Conservation (phyloP, 2,113 vertebrate species). For the Perccottus glenii region DNA sequence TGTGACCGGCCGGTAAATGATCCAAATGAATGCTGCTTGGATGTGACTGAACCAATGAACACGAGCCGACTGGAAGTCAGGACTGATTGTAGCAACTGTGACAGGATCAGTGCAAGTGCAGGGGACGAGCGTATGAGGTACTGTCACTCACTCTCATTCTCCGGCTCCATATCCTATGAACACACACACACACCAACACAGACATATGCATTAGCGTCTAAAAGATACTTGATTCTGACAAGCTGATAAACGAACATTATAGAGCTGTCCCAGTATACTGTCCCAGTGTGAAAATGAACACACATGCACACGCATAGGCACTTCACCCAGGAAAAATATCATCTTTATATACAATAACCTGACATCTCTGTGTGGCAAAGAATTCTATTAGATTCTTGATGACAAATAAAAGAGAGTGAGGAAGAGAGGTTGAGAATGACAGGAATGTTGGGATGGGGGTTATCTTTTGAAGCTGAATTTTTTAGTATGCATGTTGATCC, state of each 20-base stretch:
- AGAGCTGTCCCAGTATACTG: slow-evolving; percentile 66
- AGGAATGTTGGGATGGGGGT: slow-evolving; percentile 63
- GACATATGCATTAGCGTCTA: slow-evolving; percentile 56
- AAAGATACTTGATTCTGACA: slow-evolving; percentile 76
- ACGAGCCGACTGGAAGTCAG: slow-evolving; percentile 31
- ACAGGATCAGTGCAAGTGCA: slow-evolving; percentile 63
- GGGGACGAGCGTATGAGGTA: slow-evolving; percentile 47
- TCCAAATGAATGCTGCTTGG: slow-evolving; percentile 70
- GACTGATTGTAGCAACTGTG: slow-evolving; percentile 41
- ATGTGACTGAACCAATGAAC: slow-evolving; percentile 69
- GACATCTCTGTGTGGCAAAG: slow-evolving; percentile 69
- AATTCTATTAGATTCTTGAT: slow-evolving; percentile 76
- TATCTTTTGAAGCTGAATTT: slow-evolving; percentile 68
- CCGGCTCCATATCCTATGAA: slow-evolving; percentile 23
- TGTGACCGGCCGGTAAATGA: slow-evolving; percentile 59
- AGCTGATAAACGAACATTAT: slow-evolving; percentile 80
- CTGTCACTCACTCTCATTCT: slow-evolving; percentile 61
- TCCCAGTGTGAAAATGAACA: slow-evolving; percentile 37
- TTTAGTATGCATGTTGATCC: slow-evolving; percentile 79
- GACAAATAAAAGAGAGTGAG: slow-evolving; percentile 74
- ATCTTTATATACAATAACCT: slow-evolving; percentile 78
- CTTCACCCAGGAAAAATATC: slow-evolving; percentile 57
- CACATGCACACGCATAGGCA: slow-evolving; percentile 40
- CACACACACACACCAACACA: slow-evolving; percentile 36
- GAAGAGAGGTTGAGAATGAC: slow-evolving; percentile 57